Conservation (phyloP, 2,888 invertebrate species). For the Phania funesta region DNA sequence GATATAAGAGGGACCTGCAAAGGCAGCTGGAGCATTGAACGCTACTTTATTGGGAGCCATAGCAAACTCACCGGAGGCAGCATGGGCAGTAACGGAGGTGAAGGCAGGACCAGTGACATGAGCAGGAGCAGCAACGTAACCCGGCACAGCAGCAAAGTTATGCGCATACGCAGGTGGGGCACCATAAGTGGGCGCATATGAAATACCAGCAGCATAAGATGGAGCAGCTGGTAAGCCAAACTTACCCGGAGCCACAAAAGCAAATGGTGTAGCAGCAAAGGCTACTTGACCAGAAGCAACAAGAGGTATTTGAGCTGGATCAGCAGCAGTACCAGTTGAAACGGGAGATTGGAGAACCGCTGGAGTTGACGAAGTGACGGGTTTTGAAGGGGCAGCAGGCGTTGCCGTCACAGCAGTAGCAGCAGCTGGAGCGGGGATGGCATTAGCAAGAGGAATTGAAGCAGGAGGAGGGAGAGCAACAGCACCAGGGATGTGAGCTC, state of each 20-base stretch:
- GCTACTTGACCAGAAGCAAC: constrained; percentile 54
- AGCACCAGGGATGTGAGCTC: constrained; percentile 26
- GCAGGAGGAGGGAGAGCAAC: not conserved
- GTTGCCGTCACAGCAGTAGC: not conserved
- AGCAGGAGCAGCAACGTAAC: not conserved
- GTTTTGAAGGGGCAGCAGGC: constrained; percentile 1
- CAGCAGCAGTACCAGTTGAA: no score
- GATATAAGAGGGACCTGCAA: constrained; percentile 46
- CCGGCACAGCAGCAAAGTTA: not conserved
- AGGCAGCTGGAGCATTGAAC: not conserved
- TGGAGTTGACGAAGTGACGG: not conserved
- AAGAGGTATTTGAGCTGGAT: constrained; percentile 61
- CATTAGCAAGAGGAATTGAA: constrained; percentile 15
- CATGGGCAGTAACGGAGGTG: constrained; percentile 15
- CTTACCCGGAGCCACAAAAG: constrained; percentile 64
- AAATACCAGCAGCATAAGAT: not conserved
- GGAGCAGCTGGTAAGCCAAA: constrained; percentile 53
- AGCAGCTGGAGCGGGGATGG: constrained; percentile 62
- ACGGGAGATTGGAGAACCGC: not conserved
- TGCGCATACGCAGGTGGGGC: not conserved
- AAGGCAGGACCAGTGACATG: constrained; percentile 25
- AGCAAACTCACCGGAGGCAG: not conserved
- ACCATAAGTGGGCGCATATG: not conserved
- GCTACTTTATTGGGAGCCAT: no score
- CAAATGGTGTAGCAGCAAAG: constrained; percentile 66